Evolutionary conservation across 2,888 invertebrate genomes (phyloP), one percentile per base, ranked within the genome.

Genomic region (Trichopria drosophilae): DNA sequence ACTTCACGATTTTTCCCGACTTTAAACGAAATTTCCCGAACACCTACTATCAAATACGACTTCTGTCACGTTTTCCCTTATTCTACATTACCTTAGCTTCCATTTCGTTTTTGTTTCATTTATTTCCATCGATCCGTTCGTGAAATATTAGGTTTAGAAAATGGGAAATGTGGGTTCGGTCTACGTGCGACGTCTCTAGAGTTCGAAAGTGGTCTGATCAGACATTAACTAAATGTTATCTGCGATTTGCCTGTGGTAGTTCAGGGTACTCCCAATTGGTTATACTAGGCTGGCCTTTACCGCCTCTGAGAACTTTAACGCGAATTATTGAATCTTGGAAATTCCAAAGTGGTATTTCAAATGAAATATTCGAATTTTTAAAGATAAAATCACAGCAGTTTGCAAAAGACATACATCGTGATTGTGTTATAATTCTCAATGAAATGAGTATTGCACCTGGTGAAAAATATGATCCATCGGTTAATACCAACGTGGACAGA

Each of bases 391-490:
- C 24, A 4, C 7, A 7, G 22, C 15, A 5, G 9, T 20, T 37
- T 22, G 3, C 18, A 28, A 40, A 56, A 19, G 53, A 48, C 16
- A 43, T 31, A n/a, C 31, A 56, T n/a, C 36, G 18, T 16, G 41
- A 57, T 23, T 58, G 57, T 26, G 31, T 55, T 7, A 13, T 60
- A 3, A 36, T 53, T 15, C 41, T 58, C 12, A 57, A 61, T 39
- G 57, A 61, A 40, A 57, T 60, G 52, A 40, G 34, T 26, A 53
- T 57, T 23, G 41, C 45, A 18, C 29, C 37, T 4, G 51, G 40
- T 9, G 2, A 18, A 7, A 13, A 23, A 23, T 57, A 47, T 28
- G 50, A 60, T 24, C 40, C 39, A 12, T 35, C 42, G 1, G 47
- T 34, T 1, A 46, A 51, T n/a, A 22, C 42, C 2, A 37, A 24